phyloP scores from a whole-genome alignment of 2,113 vertebrate genomes.

The Chaetops frenatus region DNA sequence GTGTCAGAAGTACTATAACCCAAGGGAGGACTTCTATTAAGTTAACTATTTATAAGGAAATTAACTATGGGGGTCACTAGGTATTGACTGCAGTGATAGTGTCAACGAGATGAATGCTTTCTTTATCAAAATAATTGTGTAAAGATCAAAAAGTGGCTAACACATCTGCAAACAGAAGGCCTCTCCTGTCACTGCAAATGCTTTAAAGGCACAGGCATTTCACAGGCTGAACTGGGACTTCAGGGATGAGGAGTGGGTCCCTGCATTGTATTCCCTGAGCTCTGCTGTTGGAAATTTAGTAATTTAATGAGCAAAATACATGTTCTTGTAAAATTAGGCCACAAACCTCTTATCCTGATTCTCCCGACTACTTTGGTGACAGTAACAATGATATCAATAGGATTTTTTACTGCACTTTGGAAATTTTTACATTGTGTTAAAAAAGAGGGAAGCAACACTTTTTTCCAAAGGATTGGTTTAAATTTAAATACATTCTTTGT shows the following conservation, averaged over 20 bases:
- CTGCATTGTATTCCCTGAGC: too few species aligned
- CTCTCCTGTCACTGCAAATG: background rate
- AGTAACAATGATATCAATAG: background rate
- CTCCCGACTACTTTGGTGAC: background rate
- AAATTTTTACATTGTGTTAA: background rate
- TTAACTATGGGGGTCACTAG: conserved; percentile 36
- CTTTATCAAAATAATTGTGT: conserved; percentile 18
- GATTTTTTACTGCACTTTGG: background rate
- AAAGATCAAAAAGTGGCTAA: background rate
- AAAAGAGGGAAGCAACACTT: background rate
- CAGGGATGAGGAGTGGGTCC: background rate
- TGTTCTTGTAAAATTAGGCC: background rate
- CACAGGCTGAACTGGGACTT: background rate
- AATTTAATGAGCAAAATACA: background rate
- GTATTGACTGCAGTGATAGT: conserved; percentile 23
- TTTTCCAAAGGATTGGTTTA: background rate
- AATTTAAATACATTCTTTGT: background rate
- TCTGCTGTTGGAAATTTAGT: background rate
- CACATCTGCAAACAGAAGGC: background rate
- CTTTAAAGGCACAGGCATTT: background rate
- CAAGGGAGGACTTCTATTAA: conserved; percentile 54
- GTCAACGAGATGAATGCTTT: conserved; percentile 32
- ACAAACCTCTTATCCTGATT: background rate
- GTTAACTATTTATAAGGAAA: conserved; percentile 70
- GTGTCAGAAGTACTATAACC: conserved; percentile 68